phyloP scores from a whole-genome alignment of 1,140 invertebrate species.

The Teleopsis dalmanni region DNA sequence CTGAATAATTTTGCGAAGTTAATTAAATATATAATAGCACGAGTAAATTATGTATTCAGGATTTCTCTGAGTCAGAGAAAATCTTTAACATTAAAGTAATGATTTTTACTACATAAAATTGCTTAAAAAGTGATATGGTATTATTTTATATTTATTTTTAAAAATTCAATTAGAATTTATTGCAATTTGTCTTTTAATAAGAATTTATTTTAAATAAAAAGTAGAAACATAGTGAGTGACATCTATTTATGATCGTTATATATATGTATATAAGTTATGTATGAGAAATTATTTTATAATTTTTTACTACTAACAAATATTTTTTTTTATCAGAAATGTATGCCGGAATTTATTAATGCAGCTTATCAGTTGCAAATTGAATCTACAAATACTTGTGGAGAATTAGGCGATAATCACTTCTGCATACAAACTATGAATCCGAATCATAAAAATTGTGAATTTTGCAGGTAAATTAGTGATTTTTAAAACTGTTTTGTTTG shows the following conservation, averaged over 20 bases:
- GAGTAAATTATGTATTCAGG: too few species aligned
- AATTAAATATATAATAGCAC: too few species aligned
- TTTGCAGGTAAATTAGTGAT: slow-evolving; percentile 38
- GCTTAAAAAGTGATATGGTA: background rate
- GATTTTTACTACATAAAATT: too few species aligned
- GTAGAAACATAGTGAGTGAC: too few species aligned
- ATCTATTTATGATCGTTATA: background rate
- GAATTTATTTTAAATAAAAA: background rate
- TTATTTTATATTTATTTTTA: background rate
- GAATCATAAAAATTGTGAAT: slow-evolving; percentile 49
- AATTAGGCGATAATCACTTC: slow-evolving; percentile 65
- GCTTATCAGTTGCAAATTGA: slow-evolving; percentile 82
- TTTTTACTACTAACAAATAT: background rate
- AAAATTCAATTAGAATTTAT: background rate
- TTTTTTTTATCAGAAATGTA: slow-evolving; percentile 63
- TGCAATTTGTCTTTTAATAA: background rate
- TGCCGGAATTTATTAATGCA: slow-evolving; percentile 93
- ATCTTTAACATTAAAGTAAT: too few species aligned
- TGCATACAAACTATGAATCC: slow-evolving; percentile 78
- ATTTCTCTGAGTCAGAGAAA: too few species aligned
- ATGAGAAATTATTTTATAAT: too few species aligned
- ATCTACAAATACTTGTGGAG: slow-evolving; percentile 92
- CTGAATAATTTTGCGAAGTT: too few species aligned
- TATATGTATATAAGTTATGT: background rate
- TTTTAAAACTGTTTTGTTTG: background rate